Percentiles rank a stretch among this genome's conserved stretches.
Evolutionary conservation across 2,113 vertebrate genomes (phyloP).

Genomic region (Passerina amoena): DNA sequence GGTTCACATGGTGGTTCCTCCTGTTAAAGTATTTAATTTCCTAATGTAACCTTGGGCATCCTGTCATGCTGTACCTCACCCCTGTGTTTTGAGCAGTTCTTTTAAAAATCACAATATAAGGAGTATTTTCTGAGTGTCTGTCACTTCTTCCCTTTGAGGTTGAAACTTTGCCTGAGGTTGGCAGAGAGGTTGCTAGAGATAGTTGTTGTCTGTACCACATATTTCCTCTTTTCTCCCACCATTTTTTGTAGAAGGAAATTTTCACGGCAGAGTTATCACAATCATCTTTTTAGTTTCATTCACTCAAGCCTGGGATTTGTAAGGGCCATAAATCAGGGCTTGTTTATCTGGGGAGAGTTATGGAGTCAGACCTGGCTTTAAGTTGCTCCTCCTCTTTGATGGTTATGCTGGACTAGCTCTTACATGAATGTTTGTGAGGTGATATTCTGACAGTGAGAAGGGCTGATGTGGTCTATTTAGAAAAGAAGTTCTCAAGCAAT

Average conservation of each 20-base stretch:
- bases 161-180: neutral
- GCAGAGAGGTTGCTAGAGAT: neutral
- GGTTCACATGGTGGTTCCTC: neutral
- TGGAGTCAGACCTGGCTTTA: neutral
- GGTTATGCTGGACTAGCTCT: neutral
- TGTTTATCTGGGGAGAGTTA: neutral
- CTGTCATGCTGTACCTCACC: neutral
- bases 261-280: neutral
- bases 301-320: neutral
- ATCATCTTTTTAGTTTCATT: neutral
- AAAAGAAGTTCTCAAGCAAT: neutral
- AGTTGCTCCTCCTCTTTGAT: neutral
- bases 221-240: neutral
- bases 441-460: neutral
- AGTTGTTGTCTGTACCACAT: neutral
- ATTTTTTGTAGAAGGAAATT: neutral
- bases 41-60: neutral
- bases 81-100: neutral
- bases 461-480: neutral
- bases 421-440: neutral
- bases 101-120: neutral
- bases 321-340: neutral
- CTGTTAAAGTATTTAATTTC: neutral
- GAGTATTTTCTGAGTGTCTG: neutral
- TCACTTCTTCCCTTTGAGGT: neutral